phyloP scores from a whole-genome alignment of 2,113 vertebrate genomes.

The Cariama cristata region DNA sequence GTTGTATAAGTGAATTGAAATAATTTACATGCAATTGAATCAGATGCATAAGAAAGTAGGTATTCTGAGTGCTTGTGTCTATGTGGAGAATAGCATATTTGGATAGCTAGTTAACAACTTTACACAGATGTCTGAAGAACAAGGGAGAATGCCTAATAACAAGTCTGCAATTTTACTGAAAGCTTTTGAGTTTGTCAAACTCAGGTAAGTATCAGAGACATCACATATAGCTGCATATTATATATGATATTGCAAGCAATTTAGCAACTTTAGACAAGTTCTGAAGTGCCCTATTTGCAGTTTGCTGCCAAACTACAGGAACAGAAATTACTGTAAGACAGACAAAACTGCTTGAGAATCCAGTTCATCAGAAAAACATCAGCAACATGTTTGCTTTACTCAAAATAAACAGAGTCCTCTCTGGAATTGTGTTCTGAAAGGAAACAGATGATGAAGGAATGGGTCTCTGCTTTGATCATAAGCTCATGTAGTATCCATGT shows the following conservation, averaged over 20 bases:
- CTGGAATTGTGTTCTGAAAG: neutral
- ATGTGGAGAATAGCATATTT: neutral
- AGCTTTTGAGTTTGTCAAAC: neutral
- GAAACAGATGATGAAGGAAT: neutral
- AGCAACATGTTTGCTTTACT: neutral
- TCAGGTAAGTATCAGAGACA: fast-evolving
- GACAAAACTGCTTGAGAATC: neutral
- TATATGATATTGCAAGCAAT: neutral
- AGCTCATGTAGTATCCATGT: neutral
- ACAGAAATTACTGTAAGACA: neutral
- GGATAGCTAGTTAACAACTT: neutral
- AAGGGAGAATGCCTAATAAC: neutral
- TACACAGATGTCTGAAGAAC: neutral
- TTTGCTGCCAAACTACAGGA: neutral
- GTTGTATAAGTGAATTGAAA: neutral
- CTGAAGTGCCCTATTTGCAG: neutral
- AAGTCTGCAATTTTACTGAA: neutral
- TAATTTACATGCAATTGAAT: fast-evolving
- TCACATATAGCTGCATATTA: neutral
- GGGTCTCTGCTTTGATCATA: neutral
- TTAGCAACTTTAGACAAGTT: neutral
- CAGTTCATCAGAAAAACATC: neutral
- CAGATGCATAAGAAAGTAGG: neutral
- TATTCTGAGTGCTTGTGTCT: neutral
- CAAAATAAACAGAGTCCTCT: neutral